Conservation (phyloP, 2,888 invertebrate genomes). For the Acholoe squamosa region DNA sequence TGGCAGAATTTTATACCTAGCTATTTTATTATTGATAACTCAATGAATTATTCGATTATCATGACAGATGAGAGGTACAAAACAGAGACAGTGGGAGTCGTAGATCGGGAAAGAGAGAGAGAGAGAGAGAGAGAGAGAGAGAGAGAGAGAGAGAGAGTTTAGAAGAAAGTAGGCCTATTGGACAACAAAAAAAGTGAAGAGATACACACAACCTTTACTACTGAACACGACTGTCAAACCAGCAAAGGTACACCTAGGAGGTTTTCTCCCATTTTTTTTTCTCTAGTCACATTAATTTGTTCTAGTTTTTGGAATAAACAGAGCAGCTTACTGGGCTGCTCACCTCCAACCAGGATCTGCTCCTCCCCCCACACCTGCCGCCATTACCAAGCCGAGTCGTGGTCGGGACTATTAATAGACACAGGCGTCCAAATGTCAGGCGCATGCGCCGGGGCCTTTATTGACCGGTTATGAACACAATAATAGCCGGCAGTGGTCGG, state of each 20-base stretch:
- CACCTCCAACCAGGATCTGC: background rate
- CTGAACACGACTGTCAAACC: background rate
- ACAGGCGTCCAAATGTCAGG: background rate
- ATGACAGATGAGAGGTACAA: too few species aligned
- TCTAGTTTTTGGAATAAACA: background rate
- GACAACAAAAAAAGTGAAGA: too few species aligned
- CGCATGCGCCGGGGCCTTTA: conserved; percentile 15
- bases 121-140: too few species aligned
- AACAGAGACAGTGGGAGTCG: too few species aligned
- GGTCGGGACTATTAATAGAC: conserved; percentile 9
- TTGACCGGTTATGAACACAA: conserved; percentile 33
- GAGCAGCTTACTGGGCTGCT: background rate
- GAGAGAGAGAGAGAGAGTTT: too few species aligned
- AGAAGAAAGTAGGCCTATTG: too few species aligned
- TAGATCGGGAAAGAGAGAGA: too few species aligned
- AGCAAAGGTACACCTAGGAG: background rate
- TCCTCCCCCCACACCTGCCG: conserved; percentile 9
- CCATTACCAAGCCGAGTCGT: background rate
- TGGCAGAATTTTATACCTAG: too few species aligned
- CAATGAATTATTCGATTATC: too few species aligned
- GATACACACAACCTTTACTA: too few species aligned
- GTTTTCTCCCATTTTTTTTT: background rate
- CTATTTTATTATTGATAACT: too few species aligned
- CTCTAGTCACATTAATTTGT: background rate
- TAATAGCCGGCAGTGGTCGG: conserved; percentile 38